Evolutionary conservation across 2,888 invertebrate species (phyloP).

Genomic region (Polyommatus icarus): DNA sequence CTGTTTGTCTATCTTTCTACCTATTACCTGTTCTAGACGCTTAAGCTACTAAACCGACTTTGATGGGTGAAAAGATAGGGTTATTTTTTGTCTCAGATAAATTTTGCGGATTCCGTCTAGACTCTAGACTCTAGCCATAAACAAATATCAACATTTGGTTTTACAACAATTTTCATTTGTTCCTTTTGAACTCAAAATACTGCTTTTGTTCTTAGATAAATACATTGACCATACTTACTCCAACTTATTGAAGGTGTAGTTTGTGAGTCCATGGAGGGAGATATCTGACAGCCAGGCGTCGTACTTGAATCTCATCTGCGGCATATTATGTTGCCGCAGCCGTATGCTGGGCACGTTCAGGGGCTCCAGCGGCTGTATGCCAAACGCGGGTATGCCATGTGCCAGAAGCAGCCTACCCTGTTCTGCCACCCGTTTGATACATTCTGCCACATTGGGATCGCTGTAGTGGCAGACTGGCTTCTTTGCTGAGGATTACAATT

Average conservation of each 20-base stretch:
- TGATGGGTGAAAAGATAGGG: too few relatives aligned
- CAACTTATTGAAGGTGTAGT: slow-evolving; percentile 73
- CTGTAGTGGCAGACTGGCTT: slow-evolving; percentile 76
- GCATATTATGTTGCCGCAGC: slow-evolving; percentile 76
- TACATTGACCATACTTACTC: slow-evolving; percentile 60
- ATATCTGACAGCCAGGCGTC: slow-evolving; percentile 77
- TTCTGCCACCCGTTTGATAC: slow-evolving; percentile 78
- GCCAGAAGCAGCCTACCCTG: slow-evolving; percentile 73
- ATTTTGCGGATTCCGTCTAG: too few relatives aligned
- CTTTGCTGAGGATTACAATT: slow-evolving; percentile 38
- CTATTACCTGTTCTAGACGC: too few relatives aligned
- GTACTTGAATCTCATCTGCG: slow-evolving; percentile 73
- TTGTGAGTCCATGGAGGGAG: slow-evolving; percentile 68
- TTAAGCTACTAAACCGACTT: too few relatives aligned
- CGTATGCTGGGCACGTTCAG: slow-evolving; percentile 79
- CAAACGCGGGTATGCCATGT: slow-evolving; percentile 80
- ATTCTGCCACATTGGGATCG: slow-evolving; percentile 78
- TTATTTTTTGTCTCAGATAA: too few relatives aligned
- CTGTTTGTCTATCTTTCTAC: too few relatives aligned
- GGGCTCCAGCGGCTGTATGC: slow-evolving; percentile 81
- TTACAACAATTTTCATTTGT: too few relatives aligned
- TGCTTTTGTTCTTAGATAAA: too few relatives aligned
- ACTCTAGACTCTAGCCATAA: too few relatives aligned
- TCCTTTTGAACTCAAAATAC: too few relatives aligned
- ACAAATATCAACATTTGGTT: too few relatives aligned